These are phyloP conservation scores for Nasonia vitripennis DNA, from an alignment of 1,140 invertebrate genomes.

Conservation along the genomic window DNA sequence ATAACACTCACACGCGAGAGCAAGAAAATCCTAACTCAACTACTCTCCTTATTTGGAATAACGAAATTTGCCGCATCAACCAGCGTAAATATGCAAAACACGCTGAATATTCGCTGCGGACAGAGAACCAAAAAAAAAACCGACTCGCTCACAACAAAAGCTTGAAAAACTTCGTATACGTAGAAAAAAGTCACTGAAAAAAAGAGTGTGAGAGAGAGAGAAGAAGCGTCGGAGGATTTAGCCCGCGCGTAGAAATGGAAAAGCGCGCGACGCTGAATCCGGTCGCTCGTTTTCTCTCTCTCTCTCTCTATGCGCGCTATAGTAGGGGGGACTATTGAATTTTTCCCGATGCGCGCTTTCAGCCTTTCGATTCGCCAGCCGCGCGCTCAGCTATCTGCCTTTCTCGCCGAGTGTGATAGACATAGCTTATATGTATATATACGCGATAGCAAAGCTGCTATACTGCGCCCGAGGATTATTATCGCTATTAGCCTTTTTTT, in stretches of 20 bases:
- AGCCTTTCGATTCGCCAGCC: background rate
- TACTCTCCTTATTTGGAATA: no score
- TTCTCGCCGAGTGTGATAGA: background rate
- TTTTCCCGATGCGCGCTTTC: background rate
- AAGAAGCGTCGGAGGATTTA: background rate
- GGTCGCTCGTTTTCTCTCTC: background rate
- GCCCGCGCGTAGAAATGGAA: background rate
- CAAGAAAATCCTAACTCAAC: no score
- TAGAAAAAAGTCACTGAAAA: background rate
- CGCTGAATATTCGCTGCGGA: background rate
- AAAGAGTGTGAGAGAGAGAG: background rate
- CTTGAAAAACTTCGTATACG: background rate
- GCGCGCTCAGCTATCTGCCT: background rate
- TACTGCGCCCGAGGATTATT: background rate
- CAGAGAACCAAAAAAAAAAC: background rate
- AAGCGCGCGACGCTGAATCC: conserved; percentile 11
- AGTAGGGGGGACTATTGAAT: background rate
- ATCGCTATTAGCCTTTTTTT: background rate
- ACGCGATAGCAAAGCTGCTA: background rate
- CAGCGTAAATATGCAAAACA: background rate
- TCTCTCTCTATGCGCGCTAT: background rate
- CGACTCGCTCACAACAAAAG: background rate
- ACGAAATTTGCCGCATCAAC: no score
- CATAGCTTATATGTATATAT: background rate
- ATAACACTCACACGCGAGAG: no score